Evolutionary conservation across 2,797 vertebrate species (phyloP), one percentile per base, ranked within the genome.

Genomic region (Eulemur coronatus): DNA sequence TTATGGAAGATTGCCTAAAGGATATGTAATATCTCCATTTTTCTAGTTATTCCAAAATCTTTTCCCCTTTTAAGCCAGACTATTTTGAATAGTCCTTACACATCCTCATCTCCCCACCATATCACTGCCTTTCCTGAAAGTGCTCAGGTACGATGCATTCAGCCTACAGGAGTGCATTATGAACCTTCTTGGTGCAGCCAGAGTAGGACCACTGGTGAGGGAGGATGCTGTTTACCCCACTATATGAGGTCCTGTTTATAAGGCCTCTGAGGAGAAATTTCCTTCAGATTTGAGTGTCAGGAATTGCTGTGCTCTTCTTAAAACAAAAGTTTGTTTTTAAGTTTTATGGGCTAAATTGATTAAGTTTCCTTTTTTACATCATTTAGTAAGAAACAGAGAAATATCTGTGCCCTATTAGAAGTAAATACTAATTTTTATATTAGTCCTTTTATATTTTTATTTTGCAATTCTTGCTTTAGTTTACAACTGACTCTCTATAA

Each of bases 391-490:
- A 90, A 87, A 28, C n/a, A 70, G 11, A 92, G 38, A 95, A 89
- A 26, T 93, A 81, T 91, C 2, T 85, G 43, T 61, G 48, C 26
- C 20, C 61, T 13, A 85, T 1, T 33, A 50, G 69, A 84, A 94
- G 5, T 20, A 92, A 94, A 91, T 48, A 50, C 35, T 81, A 90
- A 87, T 59, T 80, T 87, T 92, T 57, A 30, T 52, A 57, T 46
- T 59, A 75, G 43, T 24, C 30, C 52, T 93, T 78, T 85, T 57
- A 76, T 43, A 67, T 90, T 67, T 69, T 88, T 81, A 76, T 33
- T 94, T 78, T 91, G 6, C 12, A 91, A 94, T 96, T 96, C 79
- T 89, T 95, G 50, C 28, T 82, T 73, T 13, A 65, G 43, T 46
- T 95, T 87, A 92, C 67, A 38, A 94, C 67, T 57, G 43, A 94